These are phyloP conservation scores for Athripsodes cinereus DNA, from an alignment of 2,888 invertebrate genomes.

Conservation along the genomic window DNA sequence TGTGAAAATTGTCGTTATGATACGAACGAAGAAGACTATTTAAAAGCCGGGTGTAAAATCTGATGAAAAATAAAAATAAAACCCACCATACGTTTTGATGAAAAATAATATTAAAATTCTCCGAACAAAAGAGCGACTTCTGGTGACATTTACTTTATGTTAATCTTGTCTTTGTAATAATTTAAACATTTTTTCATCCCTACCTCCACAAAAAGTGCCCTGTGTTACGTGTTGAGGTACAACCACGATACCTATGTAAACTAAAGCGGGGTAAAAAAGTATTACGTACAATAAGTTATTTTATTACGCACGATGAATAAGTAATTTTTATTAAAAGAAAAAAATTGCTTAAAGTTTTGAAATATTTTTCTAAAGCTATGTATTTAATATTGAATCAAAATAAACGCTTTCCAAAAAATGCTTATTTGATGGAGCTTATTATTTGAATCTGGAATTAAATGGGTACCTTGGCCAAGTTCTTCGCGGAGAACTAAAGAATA, in stretches of 20 bases:
- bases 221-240: neutral
- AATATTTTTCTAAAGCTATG: neutral
- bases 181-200: neutral
- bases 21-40: too few relatives aligned
- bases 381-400: constrained; percentile 12
- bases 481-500: too few relatives aligned
- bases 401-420: too few relatives aligned
- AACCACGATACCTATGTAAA: neutral
- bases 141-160: neutral
- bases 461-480: too few relatives aligned
- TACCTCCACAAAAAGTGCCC: neutral
- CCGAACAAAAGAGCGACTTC: neutral
- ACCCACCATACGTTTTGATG: neutral
- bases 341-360: constrained; percentile 7
- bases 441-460: too few relatives aligned
- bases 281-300: neutral
- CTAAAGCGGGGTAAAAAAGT: neutral
- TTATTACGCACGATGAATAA: constrained; percentile 6
- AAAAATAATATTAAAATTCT: neutral
- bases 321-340: constrained; percentile 11
- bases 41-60: too few relatives aligned
- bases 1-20: too few relatives aligned
- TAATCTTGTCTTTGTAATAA: constrained; percentile 2
- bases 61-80: neutral
- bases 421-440: too few relatives aligned